Percentiles rank a stretch among this genome's conserved stretches.
Conservation (phyloP, 2,113 vertebrate genomes). For the Engystomops pustulosus region DNA sequence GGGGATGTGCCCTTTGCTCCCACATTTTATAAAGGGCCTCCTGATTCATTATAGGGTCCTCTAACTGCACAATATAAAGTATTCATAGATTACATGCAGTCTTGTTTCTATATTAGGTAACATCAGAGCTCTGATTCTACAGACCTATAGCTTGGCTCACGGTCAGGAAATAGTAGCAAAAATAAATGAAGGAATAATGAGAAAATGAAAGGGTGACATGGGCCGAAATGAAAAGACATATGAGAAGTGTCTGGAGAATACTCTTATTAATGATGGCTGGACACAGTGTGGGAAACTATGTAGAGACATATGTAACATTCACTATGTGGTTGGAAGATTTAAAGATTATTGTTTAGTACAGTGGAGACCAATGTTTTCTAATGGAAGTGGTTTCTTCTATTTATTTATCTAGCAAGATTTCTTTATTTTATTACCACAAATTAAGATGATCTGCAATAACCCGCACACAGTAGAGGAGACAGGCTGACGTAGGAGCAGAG, state of each 20-base stretch:
- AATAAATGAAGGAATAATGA: constrained; percentile 9
- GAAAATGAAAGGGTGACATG: constrained; percentile 26
- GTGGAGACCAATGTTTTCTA: constrained; percentile 14
- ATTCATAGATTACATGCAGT: too few relatives aligned
- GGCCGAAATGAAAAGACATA: constrained; percentile 25
- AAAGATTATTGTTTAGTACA: constrained; percentile 10
- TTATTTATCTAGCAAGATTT: neutral
- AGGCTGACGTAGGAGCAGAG: neutral
- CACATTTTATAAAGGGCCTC: too few relatives aligned
- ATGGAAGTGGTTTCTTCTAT: constrained; percentile 42
- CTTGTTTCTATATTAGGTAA: too few relatives aligned
- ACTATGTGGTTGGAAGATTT: constrained; percentile 26
- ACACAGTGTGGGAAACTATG: constrained; percentile 46
- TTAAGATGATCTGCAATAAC: neutral
- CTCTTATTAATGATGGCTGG: neutral
- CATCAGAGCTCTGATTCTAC: too few relatives aligned
- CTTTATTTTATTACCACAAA: constrained; percentile 24
- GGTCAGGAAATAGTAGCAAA: neutral
- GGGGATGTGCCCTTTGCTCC: too few relatives aligned
- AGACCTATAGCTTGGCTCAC: neutral
- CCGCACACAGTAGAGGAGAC: neutral
- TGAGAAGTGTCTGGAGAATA: constrained; percentile 13
- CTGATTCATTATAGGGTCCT: too few relatives aligned
- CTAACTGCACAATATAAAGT: too few relatives aligned
- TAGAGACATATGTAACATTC: constrained; percentile 28